Evolutionary conservation across 2,797 vertebrate genomes (phyloP).

Genomic region (Spinibarbus caldwelli): DNA sequence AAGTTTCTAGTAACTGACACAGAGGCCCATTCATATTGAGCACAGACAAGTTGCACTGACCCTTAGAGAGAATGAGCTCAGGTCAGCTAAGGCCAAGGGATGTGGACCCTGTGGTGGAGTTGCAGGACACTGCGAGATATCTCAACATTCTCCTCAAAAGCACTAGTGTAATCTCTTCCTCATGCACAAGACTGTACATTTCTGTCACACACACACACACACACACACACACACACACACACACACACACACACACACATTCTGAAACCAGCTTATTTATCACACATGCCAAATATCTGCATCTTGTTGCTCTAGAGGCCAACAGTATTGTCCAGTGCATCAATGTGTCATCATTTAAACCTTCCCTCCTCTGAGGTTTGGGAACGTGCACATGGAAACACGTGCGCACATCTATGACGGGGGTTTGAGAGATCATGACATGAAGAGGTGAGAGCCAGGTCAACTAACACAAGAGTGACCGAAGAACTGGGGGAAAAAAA

Average conservation of each 20-base stretch:
- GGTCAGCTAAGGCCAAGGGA: conserved; percentile 73
- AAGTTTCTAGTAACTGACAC: conserved; percentile 30
- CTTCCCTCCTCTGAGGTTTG: background rate
- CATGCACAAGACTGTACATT: background rate
- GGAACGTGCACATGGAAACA: conserved; percentile 25
- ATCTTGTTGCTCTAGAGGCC: background rate
- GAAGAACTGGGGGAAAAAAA: too few species aligned
- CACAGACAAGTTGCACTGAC: conserved; percentile 63
- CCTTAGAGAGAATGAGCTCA: conserved; percentile 66
- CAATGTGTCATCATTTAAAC: conserved; percentile 31
- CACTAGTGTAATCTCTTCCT: conserved; percentile 43
- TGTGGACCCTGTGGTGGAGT: conserved; percentile 69
- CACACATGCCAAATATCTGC: background rate
- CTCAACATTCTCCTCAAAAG: conserved; percentile 45
- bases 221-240: background rate
- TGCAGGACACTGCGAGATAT: conserved; percentile 69
- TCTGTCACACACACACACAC: background rate
- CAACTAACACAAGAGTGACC: conserved; percentile 35
- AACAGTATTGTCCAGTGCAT: background rate
- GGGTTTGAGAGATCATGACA: conserved; percentile 18
- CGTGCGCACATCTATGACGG: background rate
- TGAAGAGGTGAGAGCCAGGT: conserved; percentile 28
- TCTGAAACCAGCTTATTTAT: background rate
- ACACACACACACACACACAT: background rate
- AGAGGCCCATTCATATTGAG: conserved; percentile 46